Evolutionary conservation across 2,888 invertebrate species (phyloP).

Genomic region (Conchocele bisecta): DNA sequence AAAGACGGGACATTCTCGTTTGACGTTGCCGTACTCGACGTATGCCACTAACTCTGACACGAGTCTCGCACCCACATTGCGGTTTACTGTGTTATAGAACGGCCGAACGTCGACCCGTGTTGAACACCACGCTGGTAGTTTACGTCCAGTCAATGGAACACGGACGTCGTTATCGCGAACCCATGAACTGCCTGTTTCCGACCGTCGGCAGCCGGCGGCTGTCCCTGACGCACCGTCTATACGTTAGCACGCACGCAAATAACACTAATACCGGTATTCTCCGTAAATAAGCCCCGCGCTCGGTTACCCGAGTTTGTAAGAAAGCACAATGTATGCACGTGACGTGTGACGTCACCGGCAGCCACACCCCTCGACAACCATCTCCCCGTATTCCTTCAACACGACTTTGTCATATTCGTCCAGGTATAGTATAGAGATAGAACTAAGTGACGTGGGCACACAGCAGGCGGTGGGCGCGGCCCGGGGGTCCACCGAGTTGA

Average conservation of each 20-base stretch:
- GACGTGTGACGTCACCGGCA: slow-evolving; percentile 88
- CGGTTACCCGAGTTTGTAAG: slow-evolving; percentile 20
- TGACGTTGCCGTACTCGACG: too few relatives aligned
- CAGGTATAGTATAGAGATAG: slow-evolving; percentile 98
- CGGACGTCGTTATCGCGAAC: too few relatives aligned
- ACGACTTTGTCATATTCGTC: slow-evolving; percentile 97
- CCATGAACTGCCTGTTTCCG: too few relatives aligned
- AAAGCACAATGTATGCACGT: slow-evolving; percentile 38
- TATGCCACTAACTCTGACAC: too few relatives aligned
- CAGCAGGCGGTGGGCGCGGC: slow-evolving; percentile 98
- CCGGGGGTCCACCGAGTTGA: slow-evolving; percentile 95
- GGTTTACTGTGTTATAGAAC: too few relatives aligned
- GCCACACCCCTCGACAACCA: slow-evolving; percentile 99
- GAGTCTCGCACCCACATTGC: too few relatives aligned
- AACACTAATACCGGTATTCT: slow-evolving; percentile 46
- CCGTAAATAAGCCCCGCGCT: slow-evolving; percentile 16
- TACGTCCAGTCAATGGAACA: too few relatives aligned
- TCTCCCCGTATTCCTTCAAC: slow-evolving; percentile 99
- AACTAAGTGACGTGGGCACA: slow-evolving; percentile 96
- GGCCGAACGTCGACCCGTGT: too few relatives aligned
- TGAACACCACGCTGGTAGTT: too few relatives aligned
- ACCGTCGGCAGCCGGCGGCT: too few relatives aligned
- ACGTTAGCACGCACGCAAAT: too few relatives aligned
- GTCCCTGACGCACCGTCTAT: too few relatives aligned
- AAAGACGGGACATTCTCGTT: slow-evolving; percentile 47